A percentile compares a stretch with the other conserved stretches of the same genome.
These are phyloP conservation scores for Zoroaster sp. DNA, from an alignment of 53 echinoderm and acorn worm species.

Conservation along the genomic window DNA sequence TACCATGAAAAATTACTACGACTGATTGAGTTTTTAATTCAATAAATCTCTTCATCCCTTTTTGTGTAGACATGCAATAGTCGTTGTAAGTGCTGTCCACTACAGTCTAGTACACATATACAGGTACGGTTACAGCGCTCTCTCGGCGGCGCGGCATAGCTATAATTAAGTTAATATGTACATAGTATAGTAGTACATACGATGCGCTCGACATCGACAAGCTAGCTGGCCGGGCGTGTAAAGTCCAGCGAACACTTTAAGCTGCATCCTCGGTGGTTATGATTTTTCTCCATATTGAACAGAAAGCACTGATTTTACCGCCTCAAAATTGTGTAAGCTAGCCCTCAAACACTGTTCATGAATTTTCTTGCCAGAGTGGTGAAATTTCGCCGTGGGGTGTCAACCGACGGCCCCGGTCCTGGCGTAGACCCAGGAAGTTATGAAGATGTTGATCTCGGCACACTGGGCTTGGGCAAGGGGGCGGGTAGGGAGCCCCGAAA, in stretches of 20 bases:
- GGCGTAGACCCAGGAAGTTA: background rate
- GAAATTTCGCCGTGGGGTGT: constrained; percentile 49
- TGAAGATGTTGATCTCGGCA: constrained; percentile 59
- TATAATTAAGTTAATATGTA: too few relatives aligned
- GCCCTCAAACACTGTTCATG: background rate
- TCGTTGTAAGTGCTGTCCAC: too few relatives aligned
- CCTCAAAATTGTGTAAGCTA: too few relatives aligned
- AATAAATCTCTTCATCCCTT: background rate
- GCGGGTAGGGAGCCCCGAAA: constrained; percentile 24
- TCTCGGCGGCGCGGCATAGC: too few relatives aligned
- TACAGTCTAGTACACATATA: too few relatives aligned
- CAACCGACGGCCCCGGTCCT: background rate
- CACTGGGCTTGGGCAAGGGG: background rate
- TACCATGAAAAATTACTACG: background rate
- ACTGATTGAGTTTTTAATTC: background rate
- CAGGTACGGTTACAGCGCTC: too few relatives aligned
- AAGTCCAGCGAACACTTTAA: too few relatives aligned
- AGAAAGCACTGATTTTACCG: too few relatives aligned
- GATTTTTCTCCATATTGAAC: too few relatives aligned
- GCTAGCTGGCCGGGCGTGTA: too few relatives aligned
- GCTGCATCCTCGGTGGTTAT: background rate
- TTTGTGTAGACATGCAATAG: background rate
- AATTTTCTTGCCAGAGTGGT: constrained; percentile 63
- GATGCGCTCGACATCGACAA: too few relatives aligned
- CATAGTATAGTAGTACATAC: too few relatives aligned